Base-by-base conservation (phyloP, 1,140 invertebrate genomes). In the Helicoverpa armigera region DNA sequence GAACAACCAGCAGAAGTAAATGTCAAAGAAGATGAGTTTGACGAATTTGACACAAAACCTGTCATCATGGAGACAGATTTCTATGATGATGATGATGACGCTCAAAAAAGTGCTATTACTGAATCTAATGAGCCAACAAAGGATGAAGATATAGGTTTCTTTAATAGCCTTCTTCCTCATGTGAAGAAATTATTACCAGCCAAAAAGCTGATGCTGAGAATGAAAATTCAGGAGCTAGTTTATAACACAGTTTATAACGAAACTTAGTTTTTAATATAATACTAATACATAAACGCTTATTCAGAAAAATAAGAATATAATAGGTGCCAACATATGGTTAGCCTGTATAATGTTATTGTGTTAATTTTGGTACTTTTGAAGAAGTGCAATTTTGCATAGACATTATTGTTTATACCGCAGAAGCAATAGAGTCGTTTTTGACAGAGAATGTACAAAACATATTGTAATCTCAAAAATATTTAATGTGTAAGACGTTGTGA, bases 11-110 rank as follows among this genome's bases (percentile, higher is more conserved):
- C 82, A 23, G 76, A 81, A 75, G 85, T 88, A 2, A 88, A 80
- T 18, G 90, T 90, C 0, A 94, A 91, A 85, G 92, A 94, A 12
- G 93, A 94, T 70, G 93, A 94, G 35, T 93, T 93, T 72, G 93
- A 95, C 58, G 93, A 95, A 82, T 95, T 95, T 72, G 93, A 95
- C n/a, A 93, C 92, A 1, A 95, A 95, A 89, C 93, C 93, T 9
- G 87, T 95, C 0, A 94, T 94, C 35, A 90, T 93, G 89, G 92
- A 94, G 63, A 91, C 93, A 10, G 93, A 94, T 75, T 94, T 94
- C 54, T 94, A 92, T 65, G 93, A 94, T 76, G 93, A 94, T 79
- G 93, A 94, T 51, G 92, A 94, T 23, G 93, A 93, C 75, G 87
- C 88, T 0, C 90, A 86, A 12, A 89, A 86, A 83, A 88, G 82